Conservation (phyloP, 2,113 vertebrate species). For the Sander vitreus region DNA sequence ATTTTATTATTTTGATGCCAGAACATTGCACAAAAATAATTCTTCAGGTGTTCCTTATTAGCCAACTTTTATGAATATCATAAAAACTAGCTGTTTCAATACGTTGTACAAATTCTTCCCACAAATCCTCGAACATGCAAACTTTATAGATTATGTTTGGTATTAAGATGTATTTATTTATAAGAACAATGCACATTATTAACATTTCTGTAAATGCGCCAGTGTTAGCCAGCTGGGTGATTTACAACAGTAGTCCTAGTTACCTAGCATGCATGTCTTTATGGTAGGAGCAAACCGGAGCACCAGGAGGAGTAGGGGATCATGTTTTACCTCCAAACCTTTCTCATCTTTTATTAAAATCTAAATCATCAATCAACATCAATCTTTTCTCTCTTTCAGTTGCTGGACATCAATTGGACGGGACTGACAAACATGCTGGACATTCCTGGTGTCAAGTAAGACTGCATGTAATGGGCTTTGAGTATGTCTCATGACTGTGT, state of each 20-base stretch:
- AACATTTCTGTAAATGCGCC: too few relatives aligned
- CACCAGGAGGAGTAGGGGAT: too few relatives aligned
- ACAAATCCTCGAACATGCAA: neutral
- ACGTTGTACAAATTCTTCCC: neutral
- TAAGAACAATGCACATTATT: too few relatives aligned
- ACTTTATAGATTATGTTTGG: too few relatives aligned
- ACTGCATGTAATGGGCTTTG: neutral
- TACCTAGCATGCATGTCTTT: too few relatives aligned
- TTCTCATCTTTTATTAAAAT: neutral
- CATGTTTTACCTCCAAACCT: neutral
- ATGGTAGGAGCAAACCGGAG: too few relatives aligned
- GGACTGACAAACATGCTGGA: constrained; percentile 97
- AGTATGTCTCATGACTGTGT: neutral
- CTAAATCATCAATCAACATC: neutral
- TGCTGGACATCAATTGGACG: constrained; percentile 97
- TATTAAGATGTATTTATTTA: too few relatives aligned
- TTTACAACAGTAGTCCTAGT: too few relatives aligned
- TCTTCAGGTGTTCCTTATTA: too few relatives aligned
- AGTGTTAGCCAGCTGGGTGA: too few relatives aligned
- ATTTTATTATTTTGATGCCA: neutral
- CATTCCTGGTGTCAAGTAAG: constrained; percentile 97
- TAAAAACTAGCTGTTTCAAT: neutral
- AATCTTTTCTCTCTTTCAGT: constrained; percentile 78
- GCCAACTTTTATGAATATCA: neutral
- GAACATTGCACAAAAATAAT: neutral